Base-by-base conservation (phyloP, 1,140 invertebrate genomes). In the Intoshia linei region DNA sequence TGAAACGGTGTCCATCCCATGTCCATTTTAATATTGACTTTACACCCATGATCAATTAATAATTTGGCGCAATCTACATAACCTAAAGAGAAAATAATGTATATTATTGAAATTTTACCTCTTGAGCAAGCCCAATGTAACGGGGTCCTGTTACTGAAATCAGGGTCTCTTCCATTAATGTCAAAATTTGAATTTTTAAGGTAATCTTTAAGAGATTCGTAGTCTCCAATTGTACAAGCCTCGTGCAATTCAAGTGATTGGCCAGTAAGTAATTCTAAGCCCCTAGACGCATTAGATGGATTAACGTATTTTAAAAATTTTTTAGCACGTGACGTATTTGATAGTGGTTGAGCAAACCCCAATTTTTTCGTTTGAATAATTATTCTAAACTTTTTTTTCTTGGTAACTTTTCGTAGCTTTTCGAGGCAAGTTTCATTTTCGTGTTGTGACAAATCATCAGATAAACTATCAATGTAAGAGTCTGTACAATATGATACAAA, bases 1-100 rank as follows among this genome's bases (percentile, higher is more conserved):
- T 55, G 52, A n/a, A 51, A 50, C 11, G 52, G 51, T 1, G 52
- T 55, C 51, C 51, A 55, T 1, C 48, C 47, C 3, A 38, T 42
- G 23, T 42, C 44, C n/a, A 46, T 49, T 0, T 48, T 39, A 6
- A 46, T 38, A 5, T 42, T 45, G 1, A 47, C 49, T 4, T 49
- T 48, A 6, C 50, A 50, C 2, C 50, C 51, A 36, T 47, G 21
- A 5, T 52, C 50, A 14, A 55, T 39, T 3, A 55, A 40, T 11
- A 53, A 40, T 6, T 49, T 45, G 17, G 49, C 46, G 34, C 49
- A 50, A 34, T 53, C 51, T 1, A 47, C 50, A 40, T 44, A 53
- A 23, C 52, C 51, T 54, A 30, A n/a, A n/a, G 42, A 38, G 30
- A 30, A 14, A 29, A 29, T 11, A 13, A n/a, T 27, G n/a, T 27